These are phyloP conservation scores for Hydropsyche betteni DNA, from an alignment of 2,888 invertebrate genomes.

Conservation along the genomic window DNA sequence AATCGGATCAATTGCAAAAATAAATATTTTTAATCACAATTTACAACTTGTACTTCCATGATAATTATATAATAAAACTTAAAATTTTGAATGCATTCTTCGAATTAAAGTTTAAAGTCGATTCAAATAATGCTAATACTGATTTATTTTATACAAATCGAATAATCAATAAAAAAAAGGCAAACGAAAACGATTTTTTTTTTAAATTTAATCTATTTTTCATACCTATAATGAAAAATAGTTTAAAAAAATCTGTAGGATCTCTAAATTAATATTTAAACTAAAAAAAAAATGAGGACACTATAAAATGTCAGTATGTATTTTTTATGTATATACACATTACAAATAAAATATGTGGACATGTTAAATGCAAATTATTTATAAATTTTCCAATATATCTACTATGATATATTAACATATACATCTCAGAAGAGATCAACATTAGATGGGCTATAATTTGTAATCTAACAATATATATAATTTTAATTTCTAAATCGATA, in stretches of 20 bases:
- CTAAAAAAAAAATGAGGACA: background rate
- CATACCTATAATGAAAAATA: background rate
- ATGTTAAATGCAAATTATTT: conserved; percentile 31
- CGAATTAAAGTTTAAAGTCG: too few species aligned
- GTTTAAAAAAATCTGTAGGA: background rate
- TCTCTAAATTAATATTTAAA: too few species aligned
- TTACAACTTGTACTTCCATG: too few species aligned
- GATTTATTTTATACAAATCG: conserved; percentile 10
- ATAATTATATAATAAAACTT: too few species aligned
- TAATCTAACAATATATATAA: background rate
- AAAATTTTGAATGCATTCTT: too few species aligned
- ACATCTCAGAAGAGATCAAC: conserved; percentile 32
- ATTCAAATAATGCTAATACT: conserved; percentile 2
- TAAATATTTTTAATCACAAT: too few species aligned
- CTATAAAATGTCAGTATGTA: background rate
- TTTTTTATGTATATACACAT: background rate
- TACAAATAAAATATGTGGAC: conserved; percentile 10
- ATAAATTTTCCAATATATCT: conserved; percentile 7
- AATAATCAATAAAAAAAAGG: background rate
- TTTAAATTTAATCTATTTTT: conserved; percentile 12
- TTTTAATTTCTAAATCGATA: background rate
- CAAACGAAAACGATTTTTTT: background rate
- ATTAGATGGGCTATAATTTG: background rate
- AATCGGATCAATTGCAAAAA: too few species aligned
- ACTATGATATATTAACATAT: conserved; percentile 14